Evolutionary conservation across 2,113 vertebrate species (phyloP).

Genomic region (Trogon surrucura): DNA sequence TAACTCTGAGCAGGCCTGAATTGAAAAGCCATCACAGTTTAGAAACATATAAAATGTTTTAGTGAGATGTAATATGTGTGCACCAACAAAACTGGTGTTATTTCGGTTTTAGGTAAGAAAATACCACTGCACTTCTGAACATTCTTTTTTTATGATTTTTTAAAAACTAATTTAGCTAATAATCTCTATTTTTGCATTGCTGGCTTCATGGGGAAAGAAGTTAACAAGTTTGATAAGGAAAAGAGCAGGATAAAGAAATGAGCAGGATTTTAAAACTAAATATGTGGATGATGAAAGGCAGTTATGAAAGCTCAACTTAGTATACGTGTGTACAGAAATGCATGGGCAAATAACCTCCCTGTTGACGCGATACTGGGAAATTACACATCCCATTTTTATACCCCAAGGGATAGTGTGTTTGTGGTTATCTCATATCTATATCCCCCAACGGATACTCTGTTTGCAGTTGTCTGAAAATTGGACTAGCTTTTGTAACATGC

Average conservation of each 20-base stretch:
- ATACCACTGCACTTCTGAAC: background rate
- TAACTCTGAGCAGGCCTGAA: background rate
- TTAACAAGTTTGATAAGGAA: background rate
- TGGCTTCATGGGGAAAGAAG: background rate
- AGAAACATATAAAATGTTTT: background rate
- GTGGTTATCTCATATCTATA: background rate
- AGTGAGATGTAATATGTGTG: background rate
- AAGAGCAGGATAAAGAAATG: background rate
- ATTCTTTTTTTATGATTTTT: background rate
- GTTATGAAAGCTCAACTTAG: background rate
- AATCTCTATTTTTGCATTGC: background rate
- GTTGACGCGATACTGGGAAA: background rate
- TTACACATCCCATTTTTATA: background rate
- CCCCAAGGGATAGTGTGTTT: background rate
- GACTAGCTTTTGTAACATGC: background rate
- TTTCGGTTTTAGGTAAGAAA: background rate
- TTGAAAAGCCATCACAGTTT: background rate
- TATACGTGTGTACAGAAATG: background rate
- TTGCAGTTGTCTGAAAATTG: background rate
- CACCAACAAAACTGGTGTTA: background rate
- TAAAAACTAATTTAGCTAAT: background rate
- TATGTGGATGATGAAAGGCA: background rate
- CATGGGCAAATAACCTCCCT: background rate
- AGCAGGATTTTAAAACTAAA: background rate
- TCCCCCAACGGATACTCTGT: background rate